These are phyloP conservation scores for Hyposmocoma kahamanoa DNA, from an alignment of 1,140 invertebrate genomes.

Conservation along the genomic window DNA sequence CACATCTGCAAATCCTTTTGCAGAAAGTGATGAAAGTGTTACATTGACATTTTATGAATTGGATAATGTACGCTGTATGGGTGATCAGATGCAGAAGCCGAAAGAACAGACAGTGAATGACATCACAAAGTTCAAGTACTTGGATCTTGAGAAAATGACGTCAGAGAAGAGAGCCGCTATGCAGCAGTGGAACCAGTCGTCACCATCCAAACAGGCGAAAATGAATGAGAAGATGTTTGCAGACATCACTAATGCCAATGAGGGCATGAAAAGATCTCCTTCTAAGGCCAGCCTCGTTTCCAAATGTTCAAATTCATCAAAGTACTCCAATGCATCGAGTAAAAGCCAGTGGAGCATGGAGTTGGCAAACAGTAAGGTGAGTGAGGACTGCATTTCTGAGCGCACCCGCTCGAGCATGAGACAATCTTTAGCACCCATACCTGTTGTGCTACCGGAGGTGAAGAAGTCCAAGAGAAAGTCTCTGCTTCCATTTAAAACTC, in stretches of 20 bases:
- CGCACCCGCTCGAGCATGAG: constrained; percentile 30
- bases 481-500: constrained; percentile 66
- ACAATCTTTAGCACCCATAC: constrained; percentile 29
- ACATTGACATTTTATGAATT: constrained; percentile 69
- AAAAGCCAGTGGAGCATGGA: constrained; percentile 43
- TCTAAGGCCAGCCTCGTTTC: constrained; percentile 50
- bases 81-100: constrained; percentile 21
- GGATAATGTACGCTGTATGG: constrained; percentile 42
- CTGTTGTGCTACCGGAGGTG: constrained; percentile 30
- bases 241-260: constrained; percentile 42
- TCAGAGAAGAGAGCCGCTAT: constrained; percentile 48
- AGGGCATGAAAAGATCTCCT: constrained; percentile 45
- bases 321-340: constrained; percentile 25
- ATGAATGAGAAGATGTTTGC: constrained; percentile 38
- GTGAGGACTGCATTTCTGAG: constrained; percentile 27
- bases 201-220: constrained; percentile 57
- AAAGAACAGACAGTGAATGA: constrained; percentile 33
- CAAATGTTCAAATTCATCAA: constrained; percentile 39
- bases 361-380: constrained; percentile 20
- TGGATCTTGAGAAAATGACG: constrained; percentile 52
- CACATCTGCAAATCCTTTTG: constrained; percentile 61
- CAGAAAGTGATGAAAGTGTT: constrained; percentile 66
- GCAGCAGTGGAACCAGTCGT: constrained; percentile 51
- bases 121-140: constrained; percentile 66
- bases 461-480: constrained; percentile 64